Evolutionary conservation across 2,888 invertebrate species (phyloP).

Genomic region (Drosophila fungiperda): DNA sequence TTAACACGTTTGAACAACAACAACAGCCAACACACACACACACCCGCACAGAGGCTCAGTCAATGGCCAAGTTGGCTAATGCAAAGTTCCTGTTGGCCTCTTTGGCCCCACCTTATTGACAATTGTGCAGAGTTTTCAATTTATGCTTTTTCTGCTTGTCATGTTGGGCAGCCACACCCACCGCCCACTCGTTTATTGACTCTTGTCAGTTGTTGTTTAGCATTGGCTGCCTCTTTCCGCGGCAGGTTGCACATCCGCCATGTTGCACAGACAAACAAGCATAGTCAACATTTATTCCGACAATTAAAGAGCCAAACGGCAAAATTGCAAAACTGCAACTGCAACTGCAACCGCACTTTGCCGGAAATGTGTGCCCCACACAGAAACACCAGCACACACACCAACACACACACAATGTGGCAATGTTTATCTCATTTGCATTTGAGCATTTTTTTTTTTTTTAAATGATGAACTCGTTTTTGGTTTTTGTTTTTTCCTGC

Average conservation of each 20-base stretch:
- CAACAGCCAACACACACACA: neutral
- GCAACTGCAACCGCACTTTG: slow-evolving; percentile 56
- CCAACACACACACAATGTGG: slow-evolving; percentile 6
- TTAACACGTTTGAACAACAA: slow-evolving; percentile 68
- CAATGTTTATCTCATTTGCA: slow-evolving; percentile 56
- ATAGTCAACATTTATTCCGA: slow-evolving; percentile 40
- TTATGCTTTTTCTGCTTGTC: slow-evolving; percentile 65
- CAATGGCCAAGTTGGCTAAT: slow-evolving; percentile 54
- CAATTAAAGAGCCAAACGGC: slow-evolving; percentile 51
- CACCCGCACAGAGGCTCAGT: slow-evolving; percentile 26
- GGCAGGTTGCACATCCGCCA: slow-evolving; percentile 69
- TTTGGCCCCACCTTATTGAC: slow-evolving; percentile 25
- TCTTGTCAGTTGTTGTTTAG: slow-evolving; percentile 45
- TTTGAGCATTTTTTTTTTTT: slow-evolving; percentile 41
- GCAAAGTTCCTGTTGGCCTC: slow-evolving; percentile 67
- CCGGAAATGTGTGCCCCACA: slow-evolving; percentile 71
- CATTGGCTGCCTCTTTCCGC: slow-evolving; percentile 49
- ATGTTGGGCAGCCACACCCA: slow-evolving; percentile 26
- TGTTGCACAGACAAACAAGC: slow-evolving; percentile 47
- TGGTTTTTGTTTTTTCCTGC: slow-evolving; percentile 17
- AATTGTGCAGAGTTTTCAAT: slow-evolving; percentile 65
- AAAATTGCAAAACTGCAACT: slow-evolving; percentile 23
- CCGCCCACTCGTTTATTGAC: slow-evolving; percentile 60
- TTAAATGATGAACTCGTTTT: slow-evolving; percentile 50
- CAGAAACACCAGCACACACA: slow-evolving; percentile 16